phyloP scores from a whole-genome alignment of 2,113 vertebrate genomes.

The Sorex araneus region DNA sequence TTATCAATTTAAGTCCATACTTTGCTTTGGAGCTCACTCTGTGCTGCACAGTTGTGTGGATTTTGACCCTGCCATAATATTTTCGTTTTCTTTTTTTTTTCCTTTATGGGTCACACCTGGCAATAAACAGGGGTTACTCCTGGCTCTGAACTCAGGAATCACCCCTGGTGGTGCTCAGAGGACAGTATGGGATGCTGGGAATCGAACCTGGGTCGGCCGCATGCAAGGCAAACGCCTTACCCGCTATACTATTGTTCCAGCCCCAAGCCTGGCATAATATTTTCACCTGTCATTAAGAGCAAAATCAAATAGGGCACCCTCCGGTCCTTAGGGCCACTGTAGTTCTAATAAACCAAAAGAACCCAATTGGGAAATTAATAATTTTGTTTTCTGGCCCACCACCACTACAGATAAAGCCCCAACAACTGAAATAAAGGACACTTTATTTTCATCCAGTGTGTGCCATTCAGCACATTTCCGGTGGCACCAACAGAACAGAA shows the following conservation, averaged over 20 bases:
- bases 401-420: not conserved
- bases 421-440: not conserved
- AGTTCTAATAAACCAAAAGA: constrained; percentile 33
- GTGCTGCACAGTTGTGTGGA: not conserved
- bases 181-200: too few species aligned
- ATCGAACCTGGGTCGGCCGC: too few species aligned
- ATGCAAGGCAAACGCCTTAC: too few species aligned
- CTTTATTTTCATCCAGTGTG: not conserved
- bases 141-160: too few species aligned
- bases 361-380: not conserved
- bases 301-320: not conserved
- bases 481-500: not conserved
- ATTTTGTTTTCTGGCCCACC: not conserved
- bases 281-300: not conserved
- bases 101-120: too few species aligned
- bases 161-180: too few species aligned
- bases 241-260: too few species aligned
- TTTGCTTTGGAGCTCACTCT: not conserved
- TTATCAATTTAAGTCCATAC: not conserved
- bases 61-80: not conserved
- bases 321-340: not conserved
- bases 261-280: not conserved
- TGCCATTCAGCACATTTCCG: not conserved
- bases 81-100: too few species aligned
- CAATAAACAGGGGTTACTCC: too few species aligned